Percentiles rank a stretch among this genome's conserved stretches.
These are phyloP conservation scores for Octonoba sinensis DNA, from an alignment of 2,888 invertebrate species.

Conservation along the genomic window DNA sequence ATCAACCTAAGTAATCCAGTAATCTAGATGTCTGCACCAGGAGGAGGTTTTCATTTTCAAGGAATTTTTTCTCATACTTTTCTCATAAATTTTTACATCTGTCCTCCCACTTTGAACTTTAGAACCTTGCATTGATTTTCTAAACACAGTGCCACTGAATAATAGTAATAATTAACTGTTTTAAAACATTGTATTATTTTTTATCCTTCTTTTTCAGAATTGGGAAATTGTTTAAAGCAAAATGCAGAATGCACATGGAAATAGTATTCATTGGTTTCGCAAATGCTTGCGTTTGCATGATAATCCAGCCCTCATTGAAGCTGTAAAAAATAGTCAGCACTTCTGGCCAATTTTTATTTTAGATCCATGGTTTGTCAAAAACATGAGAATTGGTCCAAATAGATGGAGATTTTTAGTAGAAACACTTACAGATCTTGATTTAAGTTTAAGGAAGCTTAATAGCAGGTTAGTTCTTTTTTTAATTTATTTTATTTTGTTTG, in stretches of 20 bases:
- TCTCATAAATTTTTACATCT: too few relatives aligned
- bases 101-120: too few relatives aligned
- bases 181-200: too few relatives aligned
- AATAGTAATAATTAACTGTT: too few relatives aligned
- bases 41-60: too few relatives aligned
- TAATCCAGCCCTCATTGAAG: constrained; percentile 84
- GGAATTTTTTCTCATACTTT: too few relatives aligned
- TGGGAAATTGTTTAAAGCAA: too few relatives aligned
- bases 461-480: constrained; percentile 69
- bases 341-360: constrained; percentile 88
- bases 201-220: too few relatives aligned
- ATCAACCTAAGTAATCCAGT: too few relatives aligned
- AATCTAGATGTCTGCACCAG: too few relatives aligned
- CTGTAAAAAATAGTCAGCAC: constrained; percentile 79
- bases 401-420: constrained; percentile 82
- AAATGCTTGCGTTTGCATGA: constrained; percentile 90
- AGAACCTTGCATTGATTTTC: too few relatives aligned
- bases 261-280: constrained; percentile 89
- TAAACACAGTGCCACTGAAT: too few relatives aligned
- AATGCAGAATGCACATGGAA: constrained; percentile 68
- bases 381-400: constrained; percentile 88
- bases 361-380: constrained; percentile 91
- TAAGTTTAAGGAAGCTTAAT: constrained; percentile 75
- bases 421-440: constrained; percentile 71
- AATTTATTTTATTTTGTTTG: constrained; percentile 14